Conservation (phyloP, 2,113 vertebrate genomes). For the Gobiocypris rarus region DNA sequence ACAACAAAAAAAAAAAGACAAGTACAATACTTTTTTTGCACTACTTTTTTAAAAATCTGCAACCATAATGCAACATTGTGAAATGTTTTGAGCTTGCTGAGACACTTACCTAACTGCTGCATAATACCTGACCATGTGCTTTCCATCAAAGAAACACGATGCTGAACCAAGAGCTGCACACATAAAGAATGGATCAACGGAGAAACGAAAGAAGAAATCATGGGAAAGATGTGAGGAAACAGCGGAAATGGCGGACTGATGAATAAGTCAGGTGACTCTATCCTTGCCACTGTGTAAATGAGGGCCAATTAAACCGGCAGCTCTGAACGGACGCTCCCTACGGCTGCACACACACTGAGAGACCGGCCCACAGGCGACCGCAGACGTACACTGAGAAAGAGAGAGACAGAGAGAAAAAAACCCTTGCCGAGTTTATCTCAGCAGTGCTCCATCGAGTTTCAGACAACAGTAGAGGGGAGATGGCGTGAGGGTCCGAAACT, state of each 20-base stretch:
- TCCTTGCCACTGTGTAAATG: conserved; percentile 78
- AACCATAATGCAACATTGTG: not conserved
- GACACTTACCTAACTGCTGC: not conserved
- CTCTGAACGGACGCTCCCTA: conserved; percentile 68
- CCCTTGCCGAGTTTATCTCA: conserved; percentile 36
- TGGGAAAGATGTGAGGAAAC: not conserved
- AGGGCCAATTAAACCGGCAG: conserved; percentile 80
- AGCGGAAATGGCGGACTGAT: conserved; percentile 54
- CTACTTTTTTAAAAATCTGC: too few species aligned
- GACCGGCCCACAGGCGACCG: conserved; percentile 39
- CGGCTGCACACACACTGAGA: conserved; percentile 55
- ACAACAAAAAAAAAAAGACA: too few species aligned
- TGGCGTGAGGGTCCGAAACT: conserved; percentile 4
- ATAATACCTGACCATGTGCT: conserved; percentile 24
- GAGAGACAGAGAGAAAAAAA: conserved; percentile 24
- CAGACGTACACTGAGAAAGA: not conserved
- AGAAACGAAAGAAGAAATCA: conserved; percentile 20
- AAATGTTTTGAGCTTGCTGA: conserved; percentile 5
- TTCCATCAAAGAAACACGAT: conserved; percentile 13
- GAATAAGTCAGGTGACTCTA: conserved; percentile 73
- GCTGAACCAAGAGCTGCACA: not conserved
- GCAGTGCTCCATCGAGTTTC: conserved; percentile 38
- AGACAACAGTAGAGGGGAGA: conserved; percentile 30
- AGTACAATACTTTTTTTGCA: too few species aligned
- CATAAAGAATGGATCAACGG: not conserved